Conservation (phyloP, 1,140 invertebrate species). For the Macrobrachium rosenbergii region DNA sequence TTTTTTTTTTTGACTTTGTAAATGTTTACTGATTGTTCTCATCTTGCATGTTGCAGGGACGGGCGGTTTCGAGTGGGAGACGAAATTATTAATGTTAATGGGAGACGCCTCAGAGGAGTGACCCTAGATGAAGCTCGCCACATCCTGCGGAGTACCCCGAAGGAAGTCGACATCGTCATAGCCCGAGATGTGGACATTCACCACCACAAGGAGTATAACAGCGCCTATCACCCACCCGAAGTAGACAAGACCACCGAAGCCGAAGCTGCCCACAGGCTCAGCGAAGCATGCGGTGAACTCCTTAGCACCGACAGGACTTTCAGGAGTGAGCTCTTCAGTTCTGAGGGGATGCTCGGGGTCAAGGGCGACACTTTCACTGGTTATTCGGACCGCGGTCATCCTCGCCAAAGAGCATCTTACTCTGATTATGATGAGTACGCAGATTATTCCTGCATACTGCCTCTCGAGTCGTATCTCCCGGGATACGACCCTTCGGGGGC, state of each 20-base stretch:
- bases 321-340: constrained; percentile 75
- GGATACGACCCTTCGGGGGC: constrained; percentile 45
- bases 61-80: constrained; percentile 83
- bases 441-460: constrained; percentile 44
- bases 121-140: constrained; percentile 83
- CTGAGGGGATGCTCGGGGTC: constrained; percentile 37
- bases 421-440: constrained; percentile 53
- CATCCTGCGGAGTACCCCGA: constrained; percentile 76
- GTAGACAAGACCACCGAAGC: constrained; percentile 74
- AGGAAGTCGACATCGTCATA: constrained; percentile 83
- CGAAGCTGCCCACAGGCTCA: constrained; percentile 78
- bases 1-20: constrained; percentile 7
- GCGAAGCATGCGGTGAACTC: constrained; percentile 82
- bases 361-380: constrained; percentile 5
- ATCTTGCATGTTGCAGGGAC: constrained; percentile 34
- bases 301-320: constrained; percentile 80
- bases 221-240: constrained; percentile 3
- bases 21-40: not conserved
- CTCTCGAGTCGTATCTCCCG: constrained; percentile 47
- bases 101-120: constrained; percentile 82
- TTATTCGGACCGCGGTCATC: constrained; percentile 35
- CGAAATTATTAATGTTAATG: constrained; percentile 89
- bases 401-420: constrained; percentile 41
- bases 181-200: constrained; percentile 68
- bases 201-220: constrained; percentile 59